Evolutionary conservation across 2,888 invertebrate species (phyloP).

Genomic region (Chydorus sphaericus): DNA sequence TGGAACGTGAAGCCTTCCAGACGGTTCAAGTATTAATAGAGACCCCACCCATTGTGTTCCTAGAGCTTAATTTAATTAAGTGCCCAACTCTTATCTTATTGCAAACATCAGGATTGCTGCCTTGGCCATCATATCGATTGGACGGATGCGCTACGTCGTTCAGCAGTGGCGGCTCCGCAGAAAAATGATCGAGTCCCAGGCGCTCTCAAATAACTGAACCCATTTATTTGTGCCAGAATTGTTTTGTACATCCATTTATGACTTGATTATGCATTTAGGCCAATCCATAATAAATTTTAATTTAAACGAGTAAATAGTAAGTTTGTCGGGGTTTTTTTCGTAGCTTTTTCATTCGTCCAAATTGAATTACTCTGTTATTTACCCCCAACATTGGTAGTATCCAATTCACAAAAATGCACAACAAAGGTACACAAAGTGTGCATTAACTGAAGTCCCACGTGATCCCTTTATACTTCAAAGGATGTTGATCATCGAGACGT

Average conservation of each 20-base stretch:
- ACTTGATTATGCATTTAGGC: background rate
- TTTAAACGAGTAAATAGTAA: too few relatives aligned
- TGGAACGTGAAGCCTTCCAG: background rate
- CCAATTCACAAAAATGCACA: too few relatives aligned
- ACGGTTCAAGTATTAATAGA: background rate
- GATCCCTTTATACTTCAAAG: too few relatives aligned
- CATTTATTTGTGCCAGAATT: too few relatives aligned
- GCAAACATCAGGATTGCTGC: background rate
- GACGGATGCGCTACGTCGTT: background rate
- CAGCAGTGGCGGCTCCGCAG: background rate
- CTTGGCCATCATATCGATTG: background rate
- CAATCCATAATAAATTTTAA: constrained; percentile 2
- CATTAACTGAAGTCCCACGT: too few relatives aligned
- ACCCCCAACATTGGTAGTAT: too few relatives aligned
- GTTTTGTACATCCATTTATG: constrained; percentile 1
- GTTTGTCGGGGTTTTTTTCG: background rate
- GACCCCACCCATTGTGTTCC: background rate
- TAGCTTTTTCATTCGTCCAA: background rate
- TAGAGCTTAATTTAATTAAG: background rate
- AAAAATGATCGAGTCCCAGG: background rate
- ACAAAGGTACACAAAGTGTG: too few relatives aligned
- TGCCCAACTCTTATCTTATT: background rate
- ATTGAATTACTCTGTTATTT: too few relatives aligned
- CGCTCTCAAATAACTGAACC: background rate
- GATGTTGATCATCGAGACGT: too few relatives aligned